phyloP scores from a whole-genome alignment of 2,113 vertebrate species.

The Halichoerus grypus region DNA sequence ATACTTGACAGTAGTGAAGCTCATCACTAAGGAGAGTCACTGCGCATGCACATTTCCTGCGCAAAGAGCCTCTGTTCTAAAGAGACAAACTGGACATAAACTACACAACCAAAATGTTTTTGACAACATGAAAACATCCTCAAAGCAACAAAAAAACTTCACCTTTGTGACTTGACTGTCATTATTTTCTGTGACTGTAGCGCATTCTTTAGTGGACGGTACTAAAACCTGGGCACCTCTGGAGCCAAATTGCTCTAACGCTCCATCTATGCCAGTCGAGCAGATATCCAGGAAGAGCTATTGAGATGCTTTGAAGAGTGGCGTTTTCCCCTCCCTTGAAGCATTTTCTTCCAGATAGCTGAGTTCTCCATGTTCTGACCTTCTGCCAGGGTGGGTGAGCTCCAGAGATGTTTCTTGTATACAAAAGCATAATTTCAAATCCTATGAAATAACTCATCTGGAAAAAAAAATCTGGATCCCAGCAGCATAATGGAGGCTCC shows the following conservation, averaged over 20 bases:
- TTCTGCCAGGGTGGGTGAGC: constrained; percentile 54
- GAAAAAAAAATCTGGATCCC: constrained; percentile 53
- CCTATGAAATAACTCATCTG: constrained; percentile 56
- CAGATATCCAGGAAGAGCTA: background rate
- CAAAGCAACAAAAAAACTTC: constrained; percentile 19
- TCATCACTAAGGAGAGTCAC: background rate
- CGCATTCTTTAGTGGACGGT: constrained; percentile 28
- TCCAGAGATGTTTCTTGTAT: constrained; percentile 51
- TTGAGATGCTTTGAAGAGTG: background rate
- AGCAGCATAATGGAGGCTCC: constrained; percentile 31
- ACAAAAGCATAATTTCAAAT: constrained; percentile 60
- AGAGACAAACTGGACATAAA: constrained; percentile 38
- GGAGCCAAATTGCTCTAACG: constrained; percentile 18
- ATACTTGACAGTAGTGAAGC: background rate
- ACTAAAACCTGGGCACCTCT: constrained; percentile 29
- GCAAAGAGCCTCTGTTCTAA: background rate
- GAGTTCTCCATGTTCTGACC: constrained; percentile 57
- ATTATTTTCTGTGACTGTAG: constrained; percentile 39
- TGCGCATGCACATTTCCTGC: background rate
- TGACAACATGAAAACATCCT: constrained; percentile 12
- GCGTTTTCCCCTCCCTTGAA: background rate
- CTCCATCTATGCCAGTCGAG: background rate
- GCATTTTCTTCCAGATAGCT: constrained; percentile 47
- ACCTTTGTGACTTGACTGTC: background rate
- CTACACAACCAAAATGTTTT: background rate